A percentile compares a stretch with the other conserved stretches of the same genome.
Evolutionary conservation across 2,113 vertebrate species (phyloP).

Genomic region (Sapajus apella): DNA sequence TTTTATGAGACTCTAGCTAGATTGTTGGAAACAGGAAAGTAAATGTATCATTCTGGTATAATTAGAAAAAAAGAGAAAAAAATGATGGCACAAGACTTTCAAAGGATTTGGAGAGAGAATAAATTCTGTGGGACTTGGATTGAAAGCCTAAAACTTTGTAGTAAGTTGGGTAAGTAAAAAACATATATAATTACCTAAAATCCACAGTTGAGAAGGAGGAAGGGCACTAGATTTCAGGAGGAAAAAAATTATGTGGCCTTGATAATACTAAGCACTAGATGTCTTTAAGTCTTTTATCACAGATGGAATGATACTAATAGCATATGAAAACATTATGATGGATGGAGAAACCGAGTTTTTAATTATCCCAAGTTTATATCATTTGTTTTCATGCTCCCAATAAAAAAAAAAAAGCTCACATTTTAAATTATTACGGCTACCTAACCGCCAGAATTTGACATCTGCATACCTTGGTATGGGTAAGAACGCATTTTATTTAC

Average conservation of each 20-base stretch:
- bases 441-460: not conserved
- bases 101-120: not conserved
- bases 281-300: constrained; percentile 31
- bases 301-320: constrained; percentile 8
- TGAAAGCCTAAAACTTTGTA: not conserved
- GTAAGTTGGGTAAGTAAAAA: constrained; percentile 24
- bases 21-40: constrained; percentile 18
- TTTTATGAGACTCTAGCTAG: constrained; percentile 3
- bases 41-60: not conserved
- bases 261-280: not conserved
- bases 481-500: constrained; percentile 35
- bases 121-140: not conserved
- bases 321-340: constrained; percentile 51
- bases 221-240: not conserved
- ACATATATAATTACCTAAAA: not conserved
- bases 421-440: constrained; percentile 40
- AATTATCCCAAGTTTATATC: constrained; percentile 33
- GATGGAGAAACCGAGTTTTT: not conserved
- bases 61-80: constrained; percentile 40
- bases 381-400: constrained; percentile 35
- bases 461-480: not conserved
- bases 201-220: not conserved
- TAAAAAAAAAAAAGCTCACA: constrained; percentile 36
- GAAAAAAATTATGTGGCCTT: not conserved
- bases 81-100: not conserved